Base-by-base conservation (phyloP, 2,888 invertebrate genomes). In the Philaethria dido region DNA sequence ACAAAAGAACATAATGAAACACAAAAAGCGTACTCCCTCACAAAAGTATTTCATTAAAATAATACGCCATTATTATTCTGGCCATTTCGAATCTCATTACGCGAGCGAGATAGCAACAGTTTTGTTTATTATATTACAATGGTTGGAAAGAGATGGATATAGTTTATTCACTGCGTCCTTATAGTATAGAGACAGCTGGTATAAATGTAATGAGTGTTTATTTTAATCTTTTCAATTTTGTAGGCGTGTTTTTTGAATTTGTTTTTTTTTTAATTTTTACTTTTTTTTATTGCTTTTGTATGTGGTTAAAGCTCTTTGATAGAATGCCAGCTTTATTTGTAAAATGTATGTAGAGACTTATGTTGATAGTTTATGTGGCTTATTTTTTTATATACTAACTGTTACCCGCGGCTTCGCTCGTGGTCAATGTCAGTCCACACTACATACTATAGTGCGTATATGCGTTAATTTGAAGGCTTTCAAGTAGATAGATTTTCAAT, bases 71-170 rank as follows among this genome's bases (percentile, higher is more conserved):
- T 71, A 70, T 69, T 70, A 66, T 81, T 78, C 79, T 87, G 85
- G 85, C 85, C 85, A 87, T 89, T 87, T 87, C 85, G 81, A 86
- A 86, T 87, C 76, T 85, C 80, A 83, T 86, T 81, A 78, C 72
- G 76, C 52, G 80, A 84, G 73, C 59, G 81, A 74, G 84, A 84
- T 63, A 71, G 74, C 72, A 68, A 76, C 75, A 83, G 57, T 65
- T 68, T 29, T 78, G 63, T 64, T 69, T 48, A 47, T 44, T 11
- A 25, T 50, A 48, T 39, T 22, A 29, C 39, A n/a, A 55, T 54
- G 52, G 55, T 42, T 66, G 20, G 62, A 54, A 54, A 25, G 66
- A 50, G 68, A 66, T 39, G 57, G 63, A n/a, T 60, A 62, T 64
- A 66, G 16, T 64, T 69, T 69, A 67, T 68, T 69, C 64, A 57